These are phyloP conservation scores for Lochmaea capreae DNA, from an alignment of 2,888 invertebrate genomes.

Conservation along the genomic window DNA sequence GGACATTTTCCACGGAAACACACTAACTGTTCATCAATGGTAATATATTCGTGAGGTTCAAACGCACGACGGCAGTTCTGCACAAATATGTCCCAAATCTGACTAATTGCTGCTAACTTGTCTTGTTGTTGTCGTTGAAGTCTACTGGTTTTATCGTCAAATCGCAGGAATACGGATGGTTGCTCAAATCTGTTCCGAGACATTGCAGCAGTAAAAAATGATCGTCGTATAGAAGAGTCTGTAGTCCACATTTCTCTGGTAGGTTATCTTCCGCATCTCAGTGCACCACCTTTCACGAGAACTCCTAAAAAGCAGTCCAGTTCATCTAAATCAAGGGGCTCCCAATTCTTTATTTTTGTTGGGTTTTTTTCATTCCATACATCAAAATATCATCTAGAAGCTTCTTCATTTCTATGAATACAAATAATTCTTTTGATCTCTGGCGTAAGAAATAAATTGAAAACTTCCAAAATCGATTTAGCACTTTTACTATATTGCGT, in stretches of 20 bases:
- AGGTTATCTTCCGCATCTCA: conserved; percentile 33
- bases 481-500: too few relatives aligned
- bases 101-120: conserved; percentile 40
- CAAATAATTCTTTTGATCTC: conserved; percentile 11
- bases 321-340: conserved; percentile 19
- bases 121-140: conserved; percentile 31
- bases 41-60: conserved; percentile 40
- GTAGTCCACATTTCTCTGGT: conserved; percentile 35
- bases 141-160: conserved; percentile 32
- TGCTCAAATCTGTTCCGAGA: conserved; percentile 24
- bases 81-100: conserved; percentile 33
- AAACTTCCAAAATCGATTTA: too few relatives aligned
- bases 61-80: conserved; percentile 35
- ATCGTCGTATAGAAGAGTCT: conserved; percentile 27
- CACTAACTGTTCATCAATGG: conserved; percentile 44
- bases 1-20: conserved; percentile 41
- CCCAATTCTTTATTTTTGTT: conserved; percentile 22
- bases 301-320: conserved; percentile 32
- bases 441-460: background rate
- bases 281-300: conserved; percentile 33
- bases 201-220: conserved; percentile 23
- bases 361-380: conserved; percentile 29
- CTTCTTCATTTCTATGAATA: conserved; percentile 29
- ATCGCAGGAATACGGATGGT: conserved; percentile 30
- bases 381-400: conserved; percentile 25